These are phyloP conservation scores for Tipula lateralis DNA, from an alignment of 2,888 invertebrate genomes.

Conservation along the genomic window DNA sequence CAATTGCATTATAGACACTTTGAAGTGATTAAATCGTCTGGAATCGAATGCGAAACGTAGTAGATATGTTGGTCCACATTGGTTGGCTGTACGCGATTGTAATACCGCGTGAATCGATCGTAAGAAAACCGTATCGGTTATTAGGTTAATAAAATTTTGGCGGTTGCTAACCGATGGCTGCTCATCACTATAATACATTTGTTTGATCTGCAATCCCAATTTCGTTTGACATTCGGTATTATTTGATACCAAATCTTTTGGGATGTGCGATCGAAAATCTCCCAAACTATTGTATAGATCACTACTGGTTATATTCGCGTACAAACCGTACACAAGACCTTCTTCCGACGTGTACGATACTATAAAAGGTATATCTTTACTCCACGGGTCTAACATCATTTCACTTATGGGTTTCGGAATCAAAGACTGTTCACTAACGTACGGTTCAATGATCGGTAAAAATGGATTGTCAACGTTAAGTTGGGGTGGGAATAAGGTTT, in stretches of 20 bases:
- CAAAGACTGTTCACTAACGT: not conserved
- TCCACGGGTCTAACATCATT: conserved; percentile 39
- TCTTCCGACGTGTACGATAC: conserved; percentile 47
- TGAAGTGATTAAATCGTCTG: conserved; percentile 45
- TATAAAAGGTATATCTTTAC: conserved; percentile 45
- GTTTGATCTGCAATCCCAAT: not conserved
- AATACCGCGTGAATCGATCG: not conserved
- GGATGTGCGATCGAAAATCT: not conserved
- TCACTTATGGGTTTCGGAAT: not conserved
- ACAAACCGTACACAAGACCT: conserved; percentile 37
- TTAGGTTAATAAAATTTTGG: conserved; percentile 30
- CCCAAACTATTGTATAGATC: not conserved
- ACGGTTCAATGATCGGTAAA: not conserved
- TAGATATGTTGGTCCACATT: conserved; percentile 43
- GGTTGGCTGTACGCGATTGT: conserved; percentile 28
- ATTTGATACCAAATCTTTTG: not conserved
- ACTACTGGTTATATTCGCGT: not conserved
- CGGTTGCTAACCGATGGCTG: not conserved
- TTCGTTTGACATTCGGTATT: not conserved
- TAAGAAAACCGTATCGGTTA: not conserved
- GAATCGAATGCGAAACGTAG: conserved; percentile 49
- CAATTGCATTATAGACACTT: conserved; percentile 37
- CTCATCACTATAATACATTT: not conserved
- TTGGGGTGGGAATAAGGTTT: not conserved
- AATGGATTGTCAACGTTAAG: not conserved